These are phyloP conservation scores for Hetaerina titia DNA, from an alignment of 2,888 invertebrate genomes.

Conservation along the genomic window DNA sequence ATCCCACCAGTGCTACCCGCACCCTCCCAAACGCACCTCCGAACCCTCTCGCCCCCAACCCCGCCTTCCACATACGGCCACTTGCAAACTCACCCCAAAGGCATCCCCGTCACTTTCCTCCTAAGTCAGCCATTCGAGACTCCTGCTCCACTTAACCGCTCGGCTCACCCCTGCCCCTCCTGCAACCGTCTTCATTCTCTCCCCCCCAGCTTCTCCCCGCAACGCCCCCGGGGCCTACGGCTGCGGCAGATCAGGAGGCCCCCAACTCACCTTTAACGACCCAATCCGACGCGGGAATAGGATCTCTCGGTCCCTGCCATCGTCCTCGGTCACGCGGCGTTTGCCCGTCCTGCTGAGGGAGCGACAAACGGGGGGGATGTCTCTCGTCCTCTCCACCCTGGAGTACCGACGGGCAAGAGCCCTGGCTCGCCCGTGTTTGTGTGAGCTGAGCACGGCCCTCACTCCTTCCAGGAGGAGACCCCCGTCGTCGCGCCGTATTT, in stretches of 20 bases:
- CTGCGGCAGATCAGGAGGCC: background rate
- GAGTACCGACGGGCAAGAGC: too few relatives aligned
- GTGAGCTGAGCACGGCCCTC: too few relatives aligned
- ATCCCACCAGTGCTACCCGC: constrained; percentile 16
- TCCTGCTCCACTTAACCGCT: constrained; percentile 76
- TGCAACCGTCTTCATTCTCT: constrained; percentile 72
- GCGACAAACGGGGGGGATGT: background rate
- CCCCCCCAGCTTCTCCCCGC: background rate
- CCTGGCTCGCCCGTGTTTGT: too few relatives aligned
- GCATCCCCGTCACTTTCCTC: constrained; percentile 75
- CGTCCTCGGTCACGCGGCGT: constrained; percentile 16
- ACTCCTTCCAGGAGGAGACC: too few relatives aligned
- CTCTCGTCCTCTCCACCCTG: too few relatives aligned
- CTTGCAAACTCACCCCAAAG: constrained; percentile 69
- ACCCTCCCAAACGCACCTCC: constrained; percentile 56
- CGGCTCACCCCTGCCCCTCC: constrained; percentile 74
- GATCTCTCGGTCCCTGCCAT: background rate
- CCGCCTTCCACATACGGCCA: constrained; percentile 75
- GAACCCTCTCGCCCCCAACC: constrained; percentile 74
- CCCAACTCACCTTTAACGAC: constrained; percentile 28
- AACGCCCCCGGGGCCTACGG: background rate
- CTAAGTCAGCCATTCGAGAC: constrained; percentile 75
- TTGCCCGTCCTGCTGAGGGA: background rate
- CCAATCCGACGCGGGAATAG: background rate
- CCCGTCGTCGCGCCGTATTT: background rate